Percentiles rank a stretch among this genome's conserved stretches.
Evolutionary conservation across 2,113 vertebrate genomes (phyloP).

Genomic region (Passer montanus): DNA sequence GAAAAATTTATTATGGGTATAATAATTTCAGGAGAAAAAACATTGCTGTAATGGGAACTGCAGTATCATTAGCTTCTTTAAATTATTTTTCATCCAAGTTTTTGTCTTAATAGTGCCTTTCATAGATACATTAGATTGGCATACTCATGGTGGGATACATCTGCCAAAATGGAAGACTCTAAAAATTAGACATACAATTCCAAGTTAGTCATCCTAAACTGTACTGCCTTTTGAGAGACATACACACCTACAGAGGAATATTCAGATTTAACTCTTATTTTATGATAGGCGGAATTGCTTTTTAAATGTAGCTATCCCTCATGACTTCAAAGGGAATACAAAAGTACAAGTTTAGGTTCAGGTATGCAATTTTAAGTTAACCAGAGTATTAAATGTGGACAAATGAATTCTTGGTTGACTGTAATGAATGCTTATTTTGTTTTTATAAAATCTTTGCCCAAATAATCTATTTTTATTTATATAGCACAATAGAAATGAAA

Average conservation of each 20-base stretch:
- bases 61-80: not conserved
- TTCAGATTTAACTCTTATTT: not conserved
- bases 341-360: not conserved
- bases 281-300: not conserved
- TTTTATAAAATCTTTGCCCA: not conserved
- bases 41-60: not conserved
- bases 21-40: not conserved
- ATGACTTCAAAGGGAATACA: not conserved
- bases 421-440: not conserved
- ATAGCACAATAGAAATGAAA: not conserved
- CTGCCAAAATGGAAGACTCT: not conserved
- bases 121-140: not conserved
- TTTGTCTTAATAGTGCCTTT: conserved; percentile 10
- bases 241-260: not conserved
- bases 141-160: not conserved
- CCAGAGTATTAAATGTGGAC: not conserved
- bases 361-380: not conserved
- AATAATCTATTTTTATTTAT: not conserved
- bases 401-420: not conserved
- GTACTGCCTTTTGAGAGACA: not conserved
- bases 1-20: conserved; percentile 2
- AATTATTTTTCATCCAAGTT: not conserved
- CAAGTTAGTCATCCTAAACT: not conserved
- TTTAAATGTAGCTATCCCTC: not conserved
- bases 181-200: not conserved